Base-by-base conservation (phyloP, 2,797 vertebrate genomes). In the Chiloscyllium punctatum region DNA sequence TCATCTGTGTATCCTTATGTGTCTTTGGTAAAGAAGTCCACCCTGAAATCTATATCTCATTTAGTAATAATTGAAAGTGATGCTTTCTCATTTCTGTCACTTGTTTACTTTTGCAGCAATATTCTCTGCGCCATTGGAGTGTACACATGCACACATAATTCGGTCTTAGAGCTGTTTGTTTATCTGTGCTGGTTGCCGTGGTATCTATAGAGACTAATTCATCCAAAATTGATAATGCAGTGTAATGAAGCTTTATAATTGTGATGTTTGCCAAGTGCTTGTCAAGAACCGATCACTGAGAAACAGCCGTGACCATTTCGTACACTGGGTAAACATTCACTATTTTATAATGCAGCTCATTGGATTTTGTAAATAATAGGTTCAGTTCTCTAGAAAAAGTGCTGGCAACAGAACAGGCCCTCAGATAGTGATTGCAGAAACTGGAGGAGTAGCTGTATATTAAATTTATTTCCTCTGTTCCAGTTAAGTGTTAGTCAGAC, bases 141-240 rank as follows among this genome's bases (percentile, higher is more conserved):
- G 2, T 37, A 18, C 7, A 7, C 30, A 0, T 30, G 21, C 48
- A 48, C 42, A 42, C 62, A 33, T 68, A 25, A 71, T 71, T 68
- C 66, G 71, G 21, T 71, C 62, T 94, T 69, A 4, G 87, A 69
- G 5, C 92, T 94, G 68, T 53, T 94, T 94, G 37, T 94, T 94
- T 94, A 9, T 27, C 42, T 1, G 8, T 94, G 30, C 30, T 72
- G 68, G 68, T 51, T 92, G 37, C 66, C 25, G 1, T 72, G 92
- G 23, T 16, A 25, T 8, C 68, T 92, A 87, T 53, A 23, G 62
- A 68, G 62, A 68, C 30, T 21, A 66, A 8, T 92, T n/a, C 90
- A 37, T 42, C 62, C 68, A 11, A 69, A 25, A 42, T 57, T 94
- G 37, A 42, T 23, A 16, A 42, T 48, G 68, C 48, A 51, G 4